These are phyloP conservation scores for Tragulus kanchil DNA, from an alignment of 2,113 vertebrate species.

Conservation along the genomic window DNA sequence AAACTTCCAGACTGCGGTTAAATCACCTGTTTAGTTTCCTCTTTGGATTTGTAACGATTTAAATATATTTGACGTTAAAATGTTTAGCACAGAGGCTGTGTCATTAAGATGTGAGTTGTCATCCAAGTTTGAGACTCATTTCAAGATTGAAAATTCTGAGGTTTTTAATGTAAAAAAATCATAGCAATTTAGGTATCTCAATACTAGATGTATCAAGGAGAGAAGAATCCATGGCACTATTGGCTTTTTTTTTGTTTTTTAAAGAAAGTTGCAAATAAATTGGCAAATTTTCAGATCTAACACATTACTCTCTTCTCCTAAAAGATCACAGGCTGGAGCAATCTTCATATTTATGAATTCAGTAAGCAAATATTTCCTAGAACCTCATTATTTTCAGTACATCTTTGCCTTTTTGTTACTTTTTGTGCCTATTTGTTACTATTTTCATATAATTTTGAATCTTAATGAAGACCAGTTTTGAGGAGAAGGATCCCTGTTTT, in stretches of 20 bases:
- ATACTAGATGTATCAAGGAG: background rate
- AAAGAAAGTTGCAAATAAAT: background rate
- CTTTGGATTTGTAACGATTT: background rate
- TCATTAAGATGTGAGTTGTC: background rate
- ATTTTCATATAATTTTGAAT: background rate
- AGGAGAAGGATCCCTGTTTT: background rate
- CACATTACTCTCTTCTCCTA: background rate
- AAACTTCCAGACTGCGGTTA: background rate
- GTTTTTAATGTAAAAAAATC: background rate
- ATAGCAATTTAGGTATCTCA: background rate
- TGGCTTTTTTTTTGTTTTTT: slow-evolving; percentile 2
- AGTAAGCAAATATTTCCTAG: background rate
- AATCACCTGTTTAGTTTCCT: slow-evolving; percentile 17
- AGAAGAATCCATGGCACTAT: background rate
- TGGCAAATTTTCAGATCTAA: background rate
- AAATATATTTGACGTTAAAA: background rate
- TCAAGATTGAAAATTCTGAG: slow-evolving; percentile 20
- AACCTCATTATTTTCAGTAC: slow-evolving; percentile 39
- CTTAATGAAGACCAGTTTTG: background rate
- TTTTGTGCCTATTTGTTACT: background rate
- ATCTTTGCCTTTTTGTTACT: slow-evolving; percentile 5
- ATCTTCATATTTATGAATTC: background rate
- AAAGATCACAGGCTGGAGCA: background rate
- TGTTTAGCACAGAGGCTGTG: background rate
- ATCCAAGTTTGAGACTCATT: background rate